These are phyloP conservation scores for Bradypus variegatus DNA, from an alignment of 2,797 vertebrate genomes.

Conservation along the genomic window DNA sequence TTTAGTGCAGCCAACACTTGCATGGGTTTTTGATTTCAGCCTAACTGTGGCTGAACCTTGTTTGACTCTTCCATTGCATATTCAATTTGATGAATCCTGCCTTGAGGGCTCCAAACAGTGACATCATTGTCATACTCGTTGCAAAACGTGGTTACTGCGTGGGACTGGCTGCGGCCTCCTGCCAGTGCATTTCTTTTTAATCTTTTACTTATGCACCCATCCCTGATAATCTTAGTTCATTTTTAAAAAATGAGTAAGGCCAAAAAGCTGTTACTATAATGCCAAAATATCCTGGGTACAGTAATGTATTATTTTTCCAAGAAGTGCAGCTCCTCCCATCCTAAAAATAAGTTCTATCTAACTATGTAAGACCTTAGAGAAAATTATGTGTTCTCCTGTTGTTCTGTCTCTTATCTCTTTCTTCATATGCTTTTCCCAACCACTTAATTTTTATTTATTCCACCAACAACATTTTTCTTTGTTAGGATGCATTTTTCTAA, in stretches of 20 bases:
- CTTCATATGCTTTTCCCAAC: background rate
- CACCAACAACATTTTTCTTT: background rate
- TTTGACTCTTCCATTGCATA: too few relatives aligned
- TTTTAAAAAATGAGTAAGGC: background rate
- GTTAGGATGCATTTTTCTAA: background rate
- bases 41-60: too few relatives aligned
- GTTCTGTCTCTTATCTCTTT: background rate
- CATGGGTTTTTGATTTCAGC: too few relatives aligned
- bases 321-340: background rate
- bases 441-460: background rate
- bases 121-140: too few relatives aligned
- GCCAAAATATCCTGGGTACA: background rate
- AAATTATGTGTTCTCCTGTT: background rate
- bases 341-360: conserved; percentile 5
- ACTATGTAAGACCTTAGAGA: background rate
- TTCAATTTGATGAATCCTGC: too few relatives aligned
- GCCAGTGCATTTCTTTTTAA: background rate
- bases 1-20: too few relatives aligned
- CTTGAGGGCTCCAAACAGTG: too few relatives aligned
- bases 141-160: too few relatives aligned
- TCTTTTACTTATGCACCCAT: background rate
- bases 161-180: too few relatives aligned
- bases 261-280: background rate
- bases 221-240: background rate
- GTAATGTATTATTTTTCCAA: background rate